Evolutionary conservation across 2,113 vertebrate species (phyloP).

Genomic region (Chlorocebus sabaeus): DNA sequence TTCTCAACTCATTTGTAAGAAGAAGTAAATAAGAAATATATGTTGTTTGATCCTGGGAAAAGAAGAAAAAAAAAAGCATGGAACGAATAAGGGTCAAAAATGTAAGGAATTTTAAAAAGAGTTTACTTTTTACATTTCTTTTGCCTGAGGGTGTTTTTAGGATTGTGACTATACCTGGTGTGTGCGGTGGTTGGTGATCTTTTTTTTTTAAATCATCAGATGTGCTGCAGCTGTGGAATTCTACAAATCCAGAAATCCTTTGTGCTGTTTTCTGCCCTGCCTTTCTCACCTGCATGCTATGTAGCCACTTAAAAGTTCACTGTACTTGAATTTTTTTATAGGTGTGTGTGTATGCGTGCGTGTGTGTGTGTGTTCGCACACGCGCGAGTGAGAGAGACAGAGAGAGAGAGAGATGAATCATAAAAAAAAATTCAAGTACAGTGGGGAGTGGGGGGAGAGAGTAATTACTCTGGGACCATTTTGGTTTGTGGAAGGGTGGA

Average conservation of each 20-base stretch:
- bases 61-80: not conserved
- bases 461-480: not conserved
- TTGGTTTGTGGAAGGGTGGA: not conserved
- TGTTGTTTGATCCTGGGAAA: not conserved
- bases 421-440: too few species aligned
- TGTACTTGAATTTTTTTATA: not conserved
- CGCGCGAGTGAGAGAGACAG: fast-evolving
- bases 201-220: not conserved
- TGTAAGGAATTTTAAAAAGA: not conserved
- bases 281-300: not conserved
- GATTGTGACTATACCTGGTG: not conserved
- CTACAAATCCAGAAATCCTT: not conserved
- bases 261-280: not conserved
- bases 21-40: not conserved
- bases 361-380: not conserved
- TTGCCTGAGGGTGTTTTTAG: not conserved
- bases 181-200: not conserved
- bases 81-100: not conserved
- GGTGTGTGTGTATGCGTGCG: not conserved
- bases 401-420: not conserved
- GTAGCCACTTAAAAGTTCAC: not conserved
- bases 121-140: not conserved
- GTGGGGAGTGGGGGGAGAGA: not conserved
- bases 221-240: not conserved
- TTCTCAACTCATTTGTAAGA: not conserved